phyloP scores from a whole-genome alignment of 2,797 vertebrate species.

The Masticophis lateralis region DNA sequence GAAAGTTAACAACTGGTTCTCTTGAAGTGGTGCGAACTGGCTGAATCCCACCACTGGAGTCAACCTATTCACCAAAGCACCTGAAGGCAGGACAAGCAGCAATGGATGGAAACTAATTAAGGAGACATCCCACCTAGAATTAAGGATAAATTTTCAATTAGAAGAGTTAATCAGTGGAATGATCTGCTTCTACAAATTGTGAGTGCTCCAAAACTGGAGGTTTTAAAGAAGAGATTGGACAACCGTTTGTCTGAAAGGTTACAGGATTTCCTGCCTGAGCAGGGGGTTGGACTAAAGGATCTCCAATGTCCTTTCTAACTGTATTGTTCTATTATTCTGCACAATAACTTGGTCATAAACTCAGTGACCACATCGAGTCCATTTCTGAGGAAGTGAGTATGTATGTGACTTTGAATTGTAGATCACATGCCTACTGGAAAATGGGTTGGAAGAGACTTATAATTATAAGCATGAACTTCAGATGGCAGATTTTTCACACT shows the following conservation, averaged over 20 bases:
- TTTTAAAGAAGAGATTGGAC: not conserved
- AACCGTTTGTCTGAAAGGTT: not conserved
- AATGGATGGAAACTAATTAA: no score
- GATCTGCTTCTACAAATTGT: no score
- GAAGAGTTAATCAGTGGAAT: no score
- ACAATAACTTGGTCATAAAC: not conserved
- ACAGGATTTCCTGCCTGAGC: not conserved
- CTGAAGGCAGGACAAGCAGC: no score
- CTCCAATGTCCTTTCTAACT: not conserved
- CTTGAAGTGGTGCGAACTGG: no score
- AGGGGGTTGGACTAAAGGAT: not conserved
- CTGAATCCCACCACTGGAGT: no score
- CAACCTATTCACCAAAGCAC: no score
- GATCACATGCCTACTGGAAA: not conserved
- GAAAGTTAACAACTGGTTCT: no score
- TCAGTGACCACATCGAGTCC: not conserved
- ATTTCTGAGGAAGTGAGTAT: not conserved
- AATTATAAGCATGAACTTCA: constrained; percentile 1
- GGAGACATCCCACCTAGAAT: no score
- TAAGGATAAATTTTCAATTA: no score
- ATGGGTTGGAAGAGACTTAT: not conserved
- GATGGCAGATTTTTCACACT: not conserved
- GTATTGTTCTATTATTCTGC: not conserved
- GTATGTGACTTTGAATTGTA: not conserved
- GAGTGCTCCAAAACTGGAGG: no score